Evolutionary conservation across 2,888 invertebrate species (phyloP), one percentile per base, ranked within the genome.

Genomic region (Idaea biselata): DNA sequence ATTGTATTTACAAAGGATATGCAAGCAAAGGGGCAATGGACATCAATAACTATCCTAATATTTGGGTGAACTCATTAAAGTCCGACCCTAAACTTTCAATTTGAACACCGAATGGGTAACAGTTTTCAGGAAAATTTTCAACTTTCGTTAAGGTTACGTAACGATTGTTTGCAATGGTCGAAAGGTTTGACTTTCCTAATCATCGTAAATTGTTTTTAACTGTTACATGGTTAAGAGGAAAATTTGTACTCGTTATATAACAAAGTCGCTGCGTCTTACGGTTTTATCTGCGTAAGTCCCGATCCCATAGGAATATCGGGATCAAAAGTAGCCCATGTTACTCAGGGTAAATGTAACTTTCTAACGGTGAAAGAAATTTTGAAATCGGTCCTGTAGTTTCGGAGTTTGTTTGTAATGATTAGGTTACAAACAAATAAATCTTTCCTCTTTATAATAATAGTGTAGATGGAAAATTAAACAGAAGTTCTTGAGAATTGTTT

Each of bases 1-100:
- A 44, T 44, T 44, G 44, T 44, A 44, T 44, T 44, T 44, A 44
- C 44, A 44, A 44, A 44, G 44, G 44, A 44, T 44, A 44, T 44
- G 44, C 44, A 44, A 44, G 44, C 44, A 44, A 14, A 44, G 44
- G 44, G 44, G 44, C 44, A 44, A 44, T 11, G 14, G 44, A 44
- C 8, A 44, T 44, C 44, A 44, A 44, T 44, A 44, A 44, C 44
- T 44, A 44, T 44, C 44, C 44, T 44, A 44, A 44, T 44, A 44
- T 44, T 44, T 44, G 44, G 44, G 44, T 14, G 44, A 44, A 44
- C 44, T 44, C 44, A 44, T 44, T 44, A 44, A 44, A 44, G 44
- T 44, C 44, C 44, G 44, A 44, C 44, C 44, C 44, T 44, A 44
- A 44, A 44, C 44, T 44, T 44, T 44, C 44, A 44, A 44, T 44